These are phyloP conservation scores for Trichopoda pennipes DNA, from an alignment of 2,888 invertebrate species.

Conservation along the genomic window DNA sequence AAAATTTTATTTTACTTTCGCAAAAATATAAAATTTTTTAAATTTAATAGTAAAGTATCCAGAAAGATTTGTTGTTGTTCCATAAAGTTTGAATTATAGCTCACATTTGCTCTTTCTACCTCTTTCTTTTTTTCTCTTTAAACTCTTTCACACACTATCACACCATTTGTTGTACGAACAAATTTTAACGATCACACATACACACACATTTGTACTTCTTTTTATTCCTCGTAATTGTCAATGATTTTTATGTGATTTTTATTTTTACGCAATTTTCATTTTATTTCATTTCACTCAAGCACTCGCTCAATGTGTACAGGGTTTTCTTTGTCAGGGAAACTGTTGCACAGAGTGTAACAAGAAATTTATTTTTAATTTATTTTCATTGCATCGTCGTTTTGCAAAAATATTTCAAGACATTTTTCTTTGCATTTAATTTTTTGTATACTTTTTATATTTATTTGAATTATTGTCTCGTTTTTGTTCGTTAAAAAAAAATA, in stretches of 20 bases:
- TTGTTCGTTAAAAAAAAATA: constrained; percentile 43
- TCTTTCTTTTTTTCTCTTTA: constrained; percentile 4
- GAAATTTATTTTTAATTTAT: constrained; percentile 64
- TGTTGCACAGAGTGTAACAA: constrained; percentile 26
- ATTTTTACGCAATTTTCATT: constrained; percentile 60
- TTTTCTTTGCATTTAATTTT: constrained; percentile 58
- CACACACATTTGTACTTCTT: constrained; percentile 18
- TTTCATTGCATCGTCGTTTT: constrained; percentile 45
- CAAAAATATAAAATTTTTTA: constrained; percentile 26
- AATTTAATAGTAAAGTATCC: constrained; percentile 41
- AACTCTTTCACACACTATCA: constrained; percentile 1
- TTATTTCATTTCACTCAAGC: constrained; percentile 37
- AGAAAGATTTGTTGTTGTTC: constrained; percentile 37
- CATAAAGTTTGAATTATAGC: constrained; percentile 4
- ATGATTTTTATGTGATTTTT: constrained; percentile 51
- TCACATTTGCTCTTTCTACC: constrained; percentile 3
- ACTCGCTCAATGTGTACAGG: constrained; percentile 3
- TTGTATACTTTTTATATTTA: constrained; percentile 46
- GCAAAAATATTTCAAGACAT: constrained; percentile 42
- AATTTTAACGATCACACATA: constrained; percentile 10
- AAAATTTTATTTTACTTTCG: neutral
- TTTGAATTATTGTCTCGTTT: constrained; percentile 60
- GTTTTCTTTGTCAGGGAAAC: constrained; percentile 50
- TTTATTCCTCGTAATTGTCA: constrained; percentile 31
- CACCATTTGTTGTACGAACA: constrained; percentile 12